These are phyloP conservation scores for Trichonephila inaurata DNA, from an alignment of 1,140 invertebrate species.

Conservation along the genomic window DNA sequence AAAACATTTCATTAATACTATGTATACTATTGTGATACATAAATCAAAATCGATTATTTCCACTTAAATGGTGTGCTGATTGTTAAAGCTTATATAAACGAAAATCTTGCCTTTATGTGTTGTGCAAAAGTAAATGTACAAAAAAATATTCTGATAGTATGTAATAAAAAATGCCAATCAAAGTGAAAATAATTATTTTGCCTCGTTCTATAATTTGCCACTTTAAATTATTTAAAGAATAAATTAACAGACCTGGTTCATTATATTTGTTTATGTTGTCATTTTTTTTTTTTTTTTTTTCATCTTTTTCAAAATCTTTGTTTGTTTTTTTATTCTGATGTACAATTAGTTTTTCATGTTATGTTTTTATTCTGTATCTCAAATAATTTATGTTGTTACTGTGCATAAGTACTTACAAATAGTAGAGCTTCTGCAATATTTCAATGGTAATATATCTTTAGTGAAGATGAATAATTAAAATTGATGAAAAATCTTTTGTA, in stretches of 20 bases:
- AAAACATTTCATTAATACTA: not conserved
- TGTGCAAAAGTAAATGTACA: not conserved
- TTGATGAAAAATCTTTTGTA: too few species aligned
- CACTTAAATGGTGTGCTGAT: not conserved
- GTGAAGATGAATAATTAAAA: not conserved
- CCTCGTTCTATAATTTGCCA: not conserved
- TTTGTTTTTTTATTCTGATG: not conserved
- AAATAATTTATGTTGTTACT: not conserved
- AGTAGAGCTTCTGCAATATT: conserved; percentile 22
- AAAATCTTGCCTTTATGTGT: not conserved
- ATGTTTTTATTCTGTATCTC: not conserved
- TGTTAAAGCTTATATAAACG: not conserved
- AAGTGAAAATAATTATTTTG: conserved; percentile 16
- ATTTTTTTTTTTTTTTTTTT: too few species aligned
- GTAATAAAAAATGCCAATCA: conserved; percentile 4
- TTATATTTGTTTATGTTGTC: not conserved
- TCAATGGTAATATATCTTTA: not conserved
- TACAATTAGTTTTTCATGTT: not conserved
- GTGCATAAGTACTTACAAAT: not conserved
- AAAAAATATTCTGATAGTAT: not conserved
- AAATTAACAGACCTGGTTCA: too few species aligned
- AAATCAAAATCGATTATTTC: too few species aligned
- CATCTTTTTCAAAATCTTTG: not conserved
- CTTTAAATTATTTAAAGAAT: not conserved
- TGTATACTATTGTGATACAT: not conserved